Percentiles rank a stretch among this genome's conserved stretches.
These are phyloP conservation scores for Coreius guichenoti DNA, from an alignment of 2,797 vertebrate species.

Conservation along the genomic window DNA sequence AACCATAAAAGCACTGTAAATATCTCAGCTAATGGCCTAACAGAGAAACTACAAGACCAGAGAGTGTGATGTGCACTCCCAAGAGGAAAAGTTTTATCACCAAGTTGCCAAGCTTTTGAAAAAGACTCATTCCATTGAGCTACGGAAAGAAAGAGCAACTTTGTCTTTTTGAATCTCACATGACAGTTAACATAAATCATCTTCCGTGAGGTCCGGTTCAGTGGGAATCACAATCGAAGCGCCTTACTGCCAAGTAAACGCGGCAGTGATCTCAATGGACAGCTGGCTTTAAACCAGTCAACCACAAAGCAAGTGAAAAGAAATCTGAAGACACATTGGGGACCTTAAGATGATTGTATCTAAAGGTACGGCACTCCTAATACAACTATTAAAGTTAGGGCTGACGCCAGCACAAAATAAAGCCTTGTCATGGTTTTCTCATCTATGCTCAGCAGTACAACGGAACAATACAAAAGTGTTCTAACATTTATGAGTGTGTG, in stretches of 20 bases:
- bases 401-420: slow-evolving; percentile 52
- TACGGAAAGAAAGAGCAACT: not conserved
- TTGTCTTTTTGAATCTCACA: slow-evolving; percentile 16
- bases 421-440: slow-evolving; percentile 58
- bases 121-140: not conserved
- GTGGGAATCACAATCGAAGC: slow-evolving; percentile 18
- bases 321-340: slow-evolving; percentile 29
- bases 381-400: slow-evolving; percentile 35
- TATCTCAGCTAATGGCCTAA: slow-evolving; percentile 50
- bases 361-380: slow-evolving; percentile 37
- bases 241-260: slow-evolving; percentile 9
- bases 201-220: slow-evolving; percentile 6
- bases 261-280: slow-evolving; percentile 29
- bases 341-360: slow-evolving; percentile 44
- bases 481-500: slow-evolving; percentile 55
- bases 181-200: slow-evolving; percentile 34
- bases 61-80: slow-evolving; percentile 32
- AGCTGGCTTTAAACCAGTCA: slow-evolving; percentile 26
- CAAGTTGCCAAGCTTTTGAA: slow-evolving; percentile 18
- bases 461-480: slow-evolving; percentile 54
- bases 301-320: slow-evolving; percentile 35
- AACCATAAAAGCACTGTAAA: slow-evolving; percentile 56
- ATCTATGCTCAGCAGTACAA: slow-evolving; percentile 48
- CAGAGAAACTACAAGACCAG: slow-evolving; percentile 39
- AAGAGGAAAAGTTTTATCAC: slow-evolving; percentile 17